Conservation (phyloP, 2,888 invertebrate species). For the Trachelus stipa region DNA sequence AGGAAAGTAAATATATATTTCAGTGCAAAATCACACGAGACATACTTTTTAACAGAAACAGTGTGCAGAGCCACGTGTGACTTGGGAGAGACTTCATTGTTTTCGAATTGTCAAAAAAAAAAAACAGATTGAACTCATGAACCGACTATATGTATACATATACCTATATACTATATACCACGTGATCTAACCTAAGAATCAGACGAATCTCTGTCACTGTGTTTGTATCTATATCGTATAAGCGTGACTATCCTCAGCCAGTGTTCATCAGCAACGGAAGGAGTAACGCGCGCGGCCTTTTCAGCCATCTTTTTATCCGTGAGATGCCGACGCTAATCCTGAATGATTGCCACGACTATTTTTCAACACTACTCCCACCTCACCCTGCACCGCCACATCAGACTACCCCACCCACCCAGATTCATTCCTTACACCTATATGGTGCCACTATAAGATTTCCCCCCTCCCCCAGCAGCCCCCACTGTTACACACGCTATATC, state of each 20-base stretch:
- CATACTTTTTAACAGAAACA: too few species aligned
- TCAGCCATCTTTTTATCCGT: constrained; percentile 24
- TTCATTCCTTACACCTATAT: constrained; percentile 1
- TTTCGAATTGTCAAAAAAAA: too few species aligned
- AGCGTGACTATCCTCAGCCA: not conserved
- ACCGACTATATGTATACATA: too few species aligned
- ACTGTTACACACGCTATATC: not conserved
- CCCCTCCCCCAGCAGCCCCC: not conserved
- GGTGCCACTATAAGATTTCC: not conserved
- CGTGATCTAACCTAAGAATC: not conserved
- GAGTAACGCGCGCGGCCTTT: constrained; percentile 14
- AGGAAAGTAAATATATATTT: too few species aligned
- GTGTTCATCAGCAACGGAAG: constrained; percentile 4
- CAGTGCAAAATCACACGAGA: too few species aligned
- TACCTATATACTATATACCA: not conserved
- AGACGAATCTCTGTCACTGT: not conserved
- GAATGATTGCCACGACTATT: constrained; percentile 22
- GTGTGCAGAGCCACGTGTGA: too few species aligned
- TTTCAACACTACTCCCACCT: not conserved
- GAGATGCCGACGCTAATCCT: constrained; percentile 26
- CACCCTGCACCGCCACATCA: not conserved
- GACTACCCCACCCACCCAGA: constrained; percentile 8
- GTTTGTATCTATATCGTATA: not conserved
- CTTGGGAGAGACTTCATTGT: too few species aligned
- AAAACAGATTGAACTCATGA: too few species aligned